Base-by-base conservation (phyloP, 2,797 vertebrate genomes). In the Lophotriccus pileatus region DNA sequence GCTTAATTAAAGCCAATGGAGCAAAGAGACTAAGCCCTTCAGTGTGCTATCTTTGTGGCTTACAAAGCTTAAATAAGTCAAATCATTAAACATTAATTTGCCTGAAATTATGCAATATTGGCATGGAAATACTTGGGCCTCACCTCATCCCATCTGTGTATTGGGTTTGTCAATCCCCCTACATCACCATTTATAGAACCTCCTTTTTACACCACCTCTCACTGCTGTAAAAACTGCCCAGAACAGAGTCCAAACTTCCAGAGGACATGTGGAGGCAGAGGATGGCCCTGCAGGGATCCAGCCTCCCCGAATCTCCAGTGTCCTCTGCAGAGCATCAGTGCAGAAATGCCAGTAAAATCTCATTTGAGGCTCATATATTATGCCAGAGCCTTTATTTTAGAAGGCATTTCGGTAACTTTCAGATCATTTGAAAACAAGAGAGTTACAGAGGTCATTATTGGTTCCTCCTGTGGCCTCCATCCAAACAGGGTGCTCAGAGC, bases 1-100 rank as follows among this genome's bases (percentile, higher is more conserved):
- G 67, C 97, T 97, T 97, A 97, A 97, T 97, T 98, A 97, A 97
- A 97, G 74, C 56, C 91, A 97, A 56, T 25, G 77, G 91, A 97
- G 96, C 90, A 97, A 66, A 93, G 90, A 96, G 94, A 96, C 88
- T 89, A 93, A 95, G 93, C 89, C 93, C 91, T 86, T 66, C 37
- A 94, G 87, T 80, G 72, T 88, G 62, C 93, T 95, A 82, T 93
- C 72, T 93, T 87, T 89, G 81, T 74, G 91, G 47, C 4, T 95
- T 93, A 94, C 64, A 86, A 74, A 89, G 46, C 58, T 7, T 50
- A 58, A 94, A 32, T 53, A 77, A 85, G 24, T 89, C 90, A 96
- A 96, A 96, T 72, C 79, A 87, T 94, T 93, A 96, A 95, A 96
- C 85, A 85, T 89, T 87, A 62, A 89, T 92, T 95, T 93, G 37